A percentile compares a stretch with the other conserved stretches of the same genome.
Conservation (phyloP, 2,888 invertebrate genomes). For the Idaea straminata region DNA sequence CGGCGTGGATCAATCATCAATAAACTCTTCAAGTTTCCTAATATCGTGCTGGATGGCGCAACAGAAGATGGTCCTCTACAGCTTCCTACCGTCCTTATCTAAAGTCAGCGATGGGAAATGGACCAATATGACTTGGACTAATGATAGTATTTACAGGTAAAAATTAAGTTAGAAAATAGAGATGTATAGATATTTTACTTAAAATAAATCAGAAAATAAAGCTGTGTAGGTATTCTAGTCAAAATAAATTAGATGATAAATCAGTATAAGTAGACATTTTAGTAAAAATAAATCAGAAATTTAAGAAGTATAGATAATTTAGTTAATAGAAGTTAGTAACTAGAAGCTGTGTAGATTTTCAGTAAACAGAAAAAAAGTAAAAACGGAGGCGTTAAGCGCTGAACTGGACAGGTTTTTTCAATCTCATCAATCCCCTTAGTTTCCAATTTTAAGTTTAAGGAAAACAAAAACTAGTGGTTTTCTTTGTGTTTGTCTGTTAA, state of each 20-base stretch:
- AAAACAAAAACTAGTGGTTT: no score
- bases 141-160: slow-evolving; percentile 74
- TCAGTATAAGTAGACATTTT: neutral
- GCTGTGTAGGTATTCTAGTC: neutral
- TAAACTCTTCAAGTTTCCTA: slow-evolving; percentile 82
- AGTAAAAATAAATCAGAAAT: slow-evolving; percentile 2
- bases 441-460: no score
- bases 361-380: no score
- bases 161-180: slow-evolving; percentile 3
- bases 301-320: no score
- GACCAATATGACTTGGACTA: slow-evolving; percentile 81
- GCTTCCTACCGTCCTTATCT: slow-evolving; percentile 85
- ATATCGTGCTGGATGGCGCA: slow-evolving; percentile 82
- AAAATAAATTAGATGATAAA: neutral
- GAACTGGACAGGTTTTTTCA: no score
- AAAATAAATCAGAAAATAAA: neutral
- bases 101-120: slow-evolving; percentile 77
- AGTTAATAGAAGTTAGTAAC: no score
- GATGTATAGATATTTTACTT: neutral
- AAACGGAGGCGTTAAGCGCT: no score
- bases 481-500: no score
- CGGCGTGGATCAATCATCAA: slow-evolving; percentile 82
- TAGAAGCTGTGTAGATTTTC: no score
- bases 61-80: slow-evolving; percentile 67
- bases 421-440: no score